A percentile compares a stretch with the other conserved stretches of the same genome.
Evolutionary conservation across 1,140 invertebrate species (phyloP).

Genomic region (Ridgeia piscesae): DNA sequence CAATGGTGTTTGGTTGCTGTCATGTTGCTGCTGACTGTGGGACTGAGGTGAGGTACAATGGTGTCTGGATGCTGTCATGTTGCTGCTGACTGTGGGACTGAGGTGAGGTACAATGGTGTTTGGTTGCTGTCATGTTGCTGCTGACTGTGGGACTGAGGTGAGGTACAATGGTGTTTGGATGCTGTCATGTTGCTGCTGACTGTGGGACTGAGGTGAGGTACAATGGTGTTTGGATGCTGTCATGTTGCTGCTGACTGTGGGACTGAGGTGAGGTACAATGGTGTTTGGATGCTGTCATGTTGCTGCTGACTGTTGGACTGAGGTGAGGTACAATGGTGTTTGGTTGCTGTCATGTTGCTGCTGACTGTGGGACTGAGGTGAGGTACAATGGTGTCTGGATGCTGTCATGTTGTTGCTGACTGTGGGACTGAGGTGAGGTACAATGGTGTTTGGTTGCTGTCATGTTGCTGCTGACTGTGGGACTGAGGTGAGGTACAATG

Average conservation of each 20-base stretch:
- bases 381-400: too few relatives aligned
- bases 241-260: not conserved
- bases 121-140: not conserved
- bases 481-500: not conserved
- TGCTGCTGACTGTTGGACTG: not conserved
- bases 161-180: too few relatives aligned
- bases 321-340: too few relatives aligned
- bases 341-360: not conserved
- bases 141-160: not conserved
- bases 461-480: not conserved
- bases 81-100: not conserved
- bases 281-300: not conserved
- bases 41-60: not conserved
- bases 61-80: not conserved
- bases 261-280: not conserved
- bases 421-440: not conserved
- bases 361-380: not conserved
- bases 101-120: too few relatives aligned
- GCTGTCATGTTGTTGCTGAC: not conserved
- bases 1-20: not conserved
- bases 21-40: not conserved
- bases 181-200: not conserved
- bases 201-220: not conserved
- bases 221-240: not conserved
- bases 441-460: not conserved